Conservation (phyloP, 2,797 vertebrate species). For the Rhinophrynus dorsalis region DNA sequence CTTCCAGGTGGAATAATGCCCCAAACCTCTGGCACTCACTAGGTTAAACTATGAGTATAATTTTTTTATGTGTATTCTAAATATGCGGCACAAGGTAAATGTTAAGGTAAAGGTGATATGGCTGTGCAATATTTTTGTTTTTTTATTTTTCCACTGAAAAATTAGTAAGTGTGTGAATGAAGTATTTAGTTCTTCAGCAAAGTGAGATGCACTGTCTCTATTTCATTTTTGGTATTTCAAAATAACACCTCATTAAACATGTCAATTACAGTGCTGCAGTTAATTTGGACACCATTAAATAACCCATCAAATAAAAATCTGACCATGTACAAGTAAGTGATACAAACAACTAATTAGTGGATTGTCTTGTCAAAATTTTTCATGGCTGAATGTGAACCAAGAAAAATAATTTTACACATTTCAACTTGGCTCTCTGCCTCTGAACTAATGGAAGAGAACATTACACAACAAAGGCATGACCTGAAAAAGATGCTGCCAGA, state of each 20-base stretch:
- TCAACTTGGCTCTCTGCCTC: slow-evolving; percentile 4
- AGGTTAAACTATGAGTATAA: too few species aligned
- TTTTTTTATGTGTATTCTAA: too few species aligned
- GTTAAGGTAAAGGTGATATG: too few species aligned
- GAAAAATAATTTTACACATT: slow-evolving; percentile 16
- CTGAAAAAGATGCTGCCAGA: too few species aligned
- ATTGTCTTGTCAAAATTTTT: slow-evolving; percentile 42
- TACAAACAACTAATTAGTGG: slow-evolving; percentile 45
- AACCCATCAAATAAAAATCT: slow-evolving; percentile 35
- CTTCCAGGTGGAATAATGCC: too few species aligned
- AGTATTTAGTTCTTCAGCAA: neutral
- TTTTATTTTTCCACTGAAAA: neutral
- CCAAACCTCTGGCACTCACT: too few species aligned
- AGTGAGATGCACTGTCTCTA: neutral
- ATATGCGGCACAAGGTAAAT: too few species aligned
- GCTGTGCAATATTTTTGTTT: too few species aligned
- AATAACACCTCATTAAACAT: slow-evolving; percentile 37
- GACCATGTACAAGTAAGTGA: slow-evolving; percentile 44
- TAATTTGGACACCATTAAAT: slow-evolving; percentile 43
- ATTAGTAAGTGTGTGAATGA: neutral
- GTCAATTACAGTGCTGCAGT: slow-evolving; percentile 29
- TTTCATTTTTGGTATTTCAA: slow-evolving; percentile 24
- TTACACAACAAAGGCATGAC: too few species aligned
- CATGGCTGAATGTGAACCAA: slow-evolving; percentile 30
- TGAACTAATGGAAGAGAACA: neutral